Evolutionary conservation across 2,113 vertebrate species (phyloP), one percentile per base, ranked within the genome.

Genomic region (Epinephelus cyanopodus): DNA sequence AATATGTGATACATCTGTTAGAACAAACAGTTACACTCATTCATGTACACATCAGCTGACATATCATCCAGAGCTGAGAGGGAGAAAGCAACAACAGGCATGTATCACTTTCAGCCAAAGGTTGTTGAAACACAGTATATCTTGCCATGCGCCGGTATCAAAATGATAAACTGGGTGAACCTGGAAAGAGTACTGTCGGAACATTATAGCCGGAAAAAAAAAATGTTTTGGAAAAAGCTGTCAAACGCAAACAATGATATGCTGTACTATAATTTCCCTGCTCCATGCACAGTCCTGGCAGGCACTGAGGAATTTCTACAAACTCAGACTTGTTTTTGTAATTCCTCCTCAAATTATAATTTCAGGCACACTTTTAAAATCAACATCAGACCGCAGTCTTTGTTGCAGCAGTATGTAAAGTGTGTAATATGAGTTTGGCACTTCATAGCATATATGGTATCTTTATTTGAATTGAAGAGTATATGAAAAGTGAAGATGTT

Each of bases 251-350:
- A 93, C 93, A 95, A 89, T 91, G 92, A 93, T 91, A 86, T 79
- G 90, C 64, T 92, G 87, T 92, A 83, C 84, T 90, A 84, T 93
- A 92, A 94, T 94, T 92, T 90, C 58, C 74, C 72, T 81, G 81
- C 85, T 84, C 68, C 81, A 57, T 80, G 84, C 77, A 85, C 56
- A 81, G 87, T 82, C 79, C 89, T 92, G 92, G 91, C 93, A 94
- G 78, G 89, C 73, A 29, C 71, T 61, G 54, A 92, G 92, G 94
- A 94, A 94, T 94, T 94, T 92, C 89, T 91, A 93, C 94, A 94
- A 93, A 94, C 84, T 92, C 94, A 95, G 94, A 95, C 95, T 91
- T 95, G 94, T 93, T 94, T 86, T 94, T 92, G 85, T 93, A 89
- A 94, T 93, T 93, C 89, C 73, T 80, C 42, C 77, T 90, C 72